Base-by-base conservation (phyloP, 2,888 invertebrate species). In the Nymphalis polychloros region DNA sequence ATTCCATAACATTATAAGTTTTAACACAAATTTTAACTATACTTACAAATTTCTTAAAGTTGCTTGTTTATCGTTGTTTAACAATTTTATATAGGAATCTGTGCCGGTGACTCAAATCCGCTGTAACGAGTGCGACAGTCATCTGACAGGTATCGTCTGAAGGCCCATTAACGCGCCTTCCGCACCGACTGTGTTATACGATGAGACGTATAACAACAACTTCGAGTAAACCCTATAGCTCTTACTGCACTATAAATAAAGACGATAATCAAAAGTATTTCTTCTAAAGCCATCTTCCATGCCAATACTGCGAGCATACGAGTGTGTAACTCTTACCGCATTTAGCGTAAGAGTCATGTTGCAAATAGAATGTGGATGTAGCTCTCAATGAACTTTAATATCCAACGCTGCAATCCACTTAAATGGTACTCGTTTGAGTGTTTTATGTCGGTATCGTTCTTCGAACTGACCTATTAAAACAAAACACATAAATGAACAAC, bases 141-240 rank as follows among this genome's bases (percentile, higher is more conserved):
- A 90, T 87, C 89, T 83, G 90, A 89, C 90, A 88, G 85, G 81
- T 83, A 81, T 82, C 78, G 76, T 75, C 77, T 77, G 78, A 79
- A 77, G 78, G 78, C 76, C 90, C 88, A 89, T 89, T 90, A 89
- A 84, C 82, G 82, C 76, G 79, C 79, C 78, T 84, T 83, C 81
- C 81, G 77, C 81, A 71, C 75, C 76, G 77, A 68, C 73, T 78
- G 75, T 77, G 77, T 79, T 74, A 80, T 78, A 73, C 75, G 78
- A 75, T 65, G 70, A 76, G 81, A 82, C 80, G 76, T 75, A 74
- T 73, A 52, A 64, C 61, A 55, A 55, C 31, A 62, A 60, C 50
- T 57, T 63, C 48, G 47, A 52, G 49, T 50, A 49, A 62, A 61
- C 20, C n/a, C 55, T 57, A 57, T 23, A 52, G 57, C 48, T 63